These are phyloP conservation scores for Aramus guarauna DNA, from an alignment of 2,113 vertebrate species.

Conservation along the genomic window DNA sequence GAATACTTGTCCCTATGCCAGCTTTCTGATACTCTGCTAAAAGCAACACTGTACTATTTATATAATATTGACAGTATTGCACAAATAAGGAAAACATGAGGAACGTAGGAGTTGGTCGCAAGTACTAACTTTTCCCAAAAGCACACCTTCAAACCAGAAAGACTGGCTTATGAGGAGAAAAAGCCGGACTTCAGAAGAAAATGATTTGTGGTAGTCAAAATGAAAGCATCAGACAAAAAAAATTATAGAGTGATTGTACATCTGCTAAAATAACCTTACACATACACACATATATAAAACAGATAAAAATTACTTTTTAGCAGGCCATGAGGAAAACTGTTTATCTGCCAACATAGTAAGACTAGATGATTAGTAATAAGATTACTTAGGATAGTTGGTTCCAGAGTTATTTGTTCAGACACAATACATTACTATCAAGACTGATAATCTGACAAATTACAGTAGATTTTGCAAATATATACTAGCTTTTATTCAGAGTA, in stretches of 20 bases:
- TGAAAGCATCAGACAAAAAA: not conserved
- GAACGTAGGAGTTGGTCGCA: not conserved
- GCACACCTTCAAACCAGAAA: not conserved
- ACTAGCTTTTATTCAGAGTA: not conserved
- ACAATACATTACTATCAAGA: not conserved
- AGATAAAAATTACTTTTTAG: not conserved
- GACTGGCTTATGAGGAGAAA: not conserved
- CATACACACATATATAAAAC: not conserved
- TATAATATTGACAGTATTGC: not conserved
- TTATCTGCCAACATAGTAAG: not conserved
- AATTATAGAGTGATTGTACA: fast-evolving
- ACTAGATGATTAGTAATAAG: not conserved
- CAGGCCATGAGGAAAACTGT: not conserved
- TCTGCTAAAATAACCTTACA: not conserved
- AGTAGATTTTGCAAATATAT: not conserved
- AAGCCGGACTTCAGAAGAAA: not conserved
- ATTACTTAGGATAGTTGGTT: not conserved
- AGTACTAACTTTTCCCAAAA: not conserved
- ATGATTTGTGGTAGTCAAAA: not conserved
- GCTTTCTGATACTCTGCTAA: not conserved
- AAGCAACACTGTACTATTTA: not conserved
- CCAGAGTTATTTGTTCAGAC: not conserved
- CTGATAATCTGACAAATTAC: not conserved
- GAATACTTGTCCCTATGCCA: not conserved
- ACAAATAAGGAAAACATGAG: not conserved